Evolutionary conservation across 2,113 vertebrate species (phyloP), one percentile per base, ranked within the genome.

Genomic region (Xyrauchen texanus): DNA sequence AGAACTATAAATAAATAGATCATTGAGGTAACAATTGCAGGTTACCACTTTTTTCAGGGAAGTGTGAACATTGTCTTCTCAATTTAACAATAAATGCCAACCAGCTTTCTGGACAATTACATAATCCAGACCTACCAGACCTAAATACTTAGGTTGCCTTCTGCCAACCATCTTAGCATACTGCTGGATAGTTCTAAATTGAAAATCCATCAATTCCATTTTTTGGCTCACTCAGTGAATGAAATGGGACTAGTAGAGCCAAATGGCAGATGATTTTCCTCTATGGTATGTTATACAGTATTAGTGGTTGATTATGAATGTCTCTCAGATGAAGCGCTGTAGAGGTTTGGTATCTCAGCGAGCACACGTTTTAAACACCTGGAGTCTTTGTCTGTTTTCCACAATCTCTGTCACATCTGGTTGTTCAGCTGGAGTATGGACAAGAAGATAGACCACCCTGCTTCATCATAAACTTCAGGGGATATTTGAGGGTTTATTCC

Each of bases 291-390:
- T 69, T 7, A 15, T 13, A n/a, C 52, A 13, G 52, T 2, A 34
- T 34, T 34, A 34, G 21, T 34, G 21, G 21, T 34, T 34, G 21
- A 4, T 55, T 60, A 61, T 68, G 15, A 53, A 78, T 62, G 47
- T 68, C 52, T 78, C 69, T 52, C 67, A 58, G 46, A 68, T 68
- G 16, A 13, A 73, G 58, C 12, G 8, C n/a, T 45, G 45, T 13
- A 3, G 21, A 71, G 68, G 63, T 77, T 77, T 72, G 21, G 6
- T 42, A 16, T n/a, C 11, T 67, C 10, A 60, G 49, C 1, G 10
- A 61, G 49, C 69, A 42, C 68, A 68, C 6, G 44, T 64, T 82
- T 63, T 13, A 1, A 69, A 79, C 81, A 82, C 77, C 81, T 82
- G 77, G 58, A 76, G 44, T 7, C 13, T 51, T 47, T 16, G 51